Percentiles rank a stretch among this genome's conserved stretches.
These are phyloP conservation scores for Drosophila cardini DNA, from an alignment of 1,140 invertebrate genomes.

Conservation along the genomic window DNA sequence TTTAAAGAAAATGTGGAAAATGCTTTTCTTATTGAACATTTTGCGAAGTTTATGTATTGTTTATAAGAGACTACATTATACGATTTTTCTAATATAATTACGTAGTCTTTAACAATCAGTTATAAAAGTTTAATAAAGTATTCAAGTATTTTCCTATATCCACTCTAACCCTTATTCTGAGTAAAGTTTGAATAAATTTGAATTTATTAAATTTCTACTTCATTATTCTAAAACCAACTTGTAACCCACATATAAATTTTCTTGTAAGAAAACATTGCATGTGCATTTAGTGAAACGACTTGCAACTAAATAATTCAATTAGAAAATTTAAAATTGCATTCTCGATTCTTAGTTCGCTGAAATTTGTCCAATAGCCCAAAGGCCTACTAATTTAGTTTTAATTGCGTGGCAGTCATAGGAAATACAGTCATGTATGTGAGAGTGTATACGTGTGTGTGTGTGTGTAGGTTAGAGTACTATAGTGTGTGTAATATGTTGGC, in stretches of 20 bases:
- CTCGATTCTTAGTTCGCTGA: constrained; percentile 16
- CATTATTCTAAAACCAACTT: not conserved
- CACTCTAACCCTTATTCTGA: too few relatives aligned
- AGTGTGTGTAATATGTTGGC: constrained; percentile 23
- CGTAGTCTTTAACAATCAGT: too few relatives aligned
- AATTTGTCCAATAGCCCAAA: constrained; percentile 52
- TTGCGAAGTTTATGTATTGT: too few relatives aligned
- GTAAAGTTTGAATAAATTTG: too few relatives aligned
- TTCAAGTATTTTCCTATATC: too few relatives aligned
- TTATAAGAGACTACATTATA: too few relatives aligned
- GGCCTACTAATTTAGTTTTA: constrained; percentile 83
- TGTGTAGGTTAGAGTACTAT: not conserved
- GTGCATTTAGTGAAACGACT: constrained; percentile 51
- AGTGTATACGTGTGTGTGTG: constrained; percentile 1
- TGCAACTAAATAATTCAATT: constrained; percentile 79
- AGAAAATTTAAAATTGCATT: constrained; percentile 52
- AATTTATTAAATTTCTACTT: constrained; percentile 12
- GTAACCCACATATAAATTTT: too few relatives aligned
- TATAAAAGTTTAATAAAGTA: too few relatives aligned
- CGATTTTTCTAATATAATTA: too few relatives aligned
- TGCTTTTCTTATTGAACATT: too few relatives aligned
- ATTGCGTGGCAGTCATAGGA: constrained; percentile 67
- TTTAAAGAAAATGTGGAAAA: too few relatives aligned
- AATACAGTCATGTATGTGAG: constrained; percentile 14
- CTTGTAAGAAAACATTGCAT: constrained; percentile 36